Evolutionary conservation across 2,888 invertebrate species (phyloP).

Genomic region (Pristionchus maxplancki): DNA sequence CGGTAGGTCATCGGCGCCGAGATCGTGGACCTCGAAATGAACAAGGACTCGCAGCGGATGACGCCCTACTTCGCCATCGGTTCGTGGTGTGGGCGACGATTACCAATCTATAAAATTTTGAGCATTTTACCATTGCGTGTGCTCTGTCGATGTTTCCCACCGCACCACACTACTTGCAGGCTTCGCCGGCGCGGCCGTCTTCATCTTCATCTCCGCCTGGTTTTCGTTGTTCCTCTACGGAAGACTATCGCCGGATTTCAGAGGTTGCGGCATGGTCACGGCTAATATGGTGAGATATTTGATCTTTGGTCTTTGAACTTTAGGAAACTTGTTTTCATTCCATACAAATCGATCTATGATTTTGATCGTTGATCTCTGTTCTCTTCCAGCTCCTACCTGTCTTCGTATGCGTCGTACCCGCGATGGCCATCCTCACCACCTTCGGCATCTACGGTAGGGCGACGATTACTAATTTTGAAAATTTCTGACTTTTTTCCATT

Average conservation of each 20-base stretch:
- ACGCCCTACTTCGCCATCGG: constrained; percentile 72
- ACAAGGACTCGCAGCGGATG: constrained; percentile 73
- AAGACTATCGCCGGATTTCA: not conserved
- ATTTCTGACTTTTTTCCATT: not conserved
- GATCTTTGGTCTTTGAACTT: not conserved
- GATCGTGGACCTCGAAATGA: constrained; percentile 77
- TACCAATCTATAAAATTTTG: too few species aligned
- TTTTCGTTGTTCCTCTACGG: constrained; percentile 42
- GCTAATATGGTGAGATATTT: not conserved
- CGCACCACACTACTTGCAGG: too few species aligned
- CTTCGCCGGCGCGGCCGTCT: constrained; percentile 20
- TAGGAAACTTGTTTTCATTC: too few species aligned
- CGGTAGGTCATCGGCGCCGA: constrained; percentile 75
- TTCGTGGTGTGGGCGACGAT: too few species aligned
- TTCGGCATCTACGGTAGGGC: constrained; percentile 49
- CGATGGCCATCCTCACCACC: constrained; percentile 48
- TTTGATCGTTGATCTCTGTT: not conserved
- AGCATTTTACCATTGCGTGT: too few species aligned
- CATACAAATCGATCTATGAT: too few species aligned
- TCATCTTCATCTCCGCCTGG: constrained; percentile 50
- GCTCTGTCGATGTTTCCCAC: too few species aligned
- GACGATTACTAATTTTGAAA: not conserved
- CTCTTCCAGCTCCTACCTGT: constrained; percentile 30
- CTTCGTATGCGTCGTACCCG: constrained; percentile 47
- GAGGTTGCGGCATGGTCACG: not conserved